Evolutionary conservation across 92 coral and sea anemone species (phyloP), one percentile per base, ranked within the genome.

Genomic region (Bergia sp.): DNA sequence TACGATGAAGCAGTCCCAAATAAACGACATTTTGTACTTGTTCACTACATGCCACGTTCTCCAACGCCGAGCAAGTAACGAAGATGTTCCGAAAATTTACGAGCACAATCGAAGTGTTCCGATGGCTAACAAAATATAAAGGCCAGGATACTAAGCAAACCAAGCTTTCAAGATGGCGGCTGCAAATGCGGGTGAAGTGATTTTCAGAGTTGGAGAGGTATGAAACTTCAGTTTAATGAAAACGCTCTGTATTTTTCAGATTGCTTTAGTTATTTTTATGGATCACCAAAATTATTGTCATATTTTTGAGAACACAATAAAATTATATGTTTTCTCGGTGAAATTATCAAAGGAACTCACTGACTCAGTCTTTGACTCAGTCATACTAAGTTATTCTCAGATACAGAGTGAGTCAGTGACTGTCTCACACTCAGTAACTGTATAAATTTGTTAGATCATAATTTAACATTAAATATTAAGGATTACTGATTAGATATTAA

Each of bases 1-100:
- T 36, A 97, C 98, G 77, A 97, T 94, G 45, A 96, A 92, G 86
- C 93, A 97, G 81, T 97, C 99, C 74, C 96, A 93, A 73, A 92
- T 86, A 82, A 97, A 96, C 86, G 99, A 97, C 99, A 97, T 97
- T 53, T 94, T 92, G 79, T 18, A 18, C 6, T 37, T 21, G n/a
- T 57, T 73, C 66, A 64, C 11, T 37, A 76, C 38, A 89, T 66
- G 81, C 87, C 87, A 84, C 87, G 87, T 84, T 84, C 78, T 50
- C 85, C 67, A 41, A 4, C 38, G 13, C 16, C 47, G 47, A 81
- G 42, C 57, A 81, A 72, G n/a, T 37, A 12, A 84, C 65, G 78
- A 84, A 44, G 55, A n/a, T 38, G 79, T 72, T 69, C 58, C 65
- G 78, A 72, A 65, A 43, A 45, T 3, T 72, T 37, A 49, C 87